These are phyloP conservation scores for Ageneiosus marmoratus DNA, from an alignment of 2,113 vertebrate genomes.

Conservation along the genomic window DNA sequence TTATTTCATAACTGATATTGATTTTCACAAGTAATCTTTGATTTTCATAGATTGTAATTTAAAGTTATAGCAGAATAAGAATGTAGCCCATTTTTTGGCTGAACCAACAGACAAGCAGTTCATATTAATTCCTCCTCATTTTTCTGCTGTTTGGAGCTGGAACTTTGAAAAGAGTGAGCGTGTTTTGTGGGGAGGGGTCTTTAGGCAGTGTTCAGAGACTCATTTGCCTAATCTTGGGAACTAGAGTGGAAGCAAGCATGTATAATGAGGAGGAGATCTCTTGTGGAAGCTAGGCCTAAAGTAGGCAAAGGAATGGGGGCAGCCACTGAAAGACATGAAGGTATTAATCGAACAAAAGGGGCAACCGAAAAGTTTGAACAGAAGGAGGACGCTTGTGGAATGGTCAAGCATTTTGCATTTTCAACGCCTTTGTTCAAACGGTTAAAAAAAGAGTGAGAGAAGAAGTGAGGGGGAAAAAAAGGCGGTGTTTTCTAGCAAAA, in stretches of 20 bases:
- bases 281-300: slow-evolving; percentile 61
- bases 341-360: slow-evolving; percentile 77
- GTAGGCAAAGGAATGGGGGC: slow-evolving; percentile 28
- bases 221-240: slow-evolving; percentile 85
- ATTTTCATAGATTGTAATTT: not conserved
- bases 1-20: not conserved
- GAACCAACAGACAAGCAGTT: slow-evolving; percentile 47
- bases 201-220: slow-evolving; percentile 69
- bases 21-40: not conserved
- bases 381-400: slow-evolving; percentile 67
- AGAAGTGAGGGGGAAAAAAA: slow-evolving; percentile 44
- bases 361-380: slow-evolving; percentile 72
- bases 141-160: slow-evolving; percentile 55
- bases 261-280: slow-evolving; percentile 75
- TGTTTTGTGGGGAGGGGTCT: slow-evolving; percentile 58
- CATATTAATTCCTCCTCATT: slow-evolving; percentile 50
- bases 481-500: slow-evolving; percentile 58
- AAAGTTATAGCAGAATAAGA: slow-evolving; percentile 6
- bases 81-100: slow-evolving; percentile 10
- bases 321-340: slow-evolving; percentile 73
- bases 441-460: slow-evolving; percentile 34
- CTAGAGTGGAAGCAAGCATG: slow-evolving; percentile 76
- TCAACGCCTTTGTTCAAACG: slow-evolving; percentile 63
- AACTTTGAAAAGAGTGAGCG: slow-evolving; percentile 62
- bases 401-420: slow-evolving; percentile 73